Base-by-base conservation (phyloP, 2,113 vertebrate genomes). In the Xiphorhynchus elegans region DNA sequence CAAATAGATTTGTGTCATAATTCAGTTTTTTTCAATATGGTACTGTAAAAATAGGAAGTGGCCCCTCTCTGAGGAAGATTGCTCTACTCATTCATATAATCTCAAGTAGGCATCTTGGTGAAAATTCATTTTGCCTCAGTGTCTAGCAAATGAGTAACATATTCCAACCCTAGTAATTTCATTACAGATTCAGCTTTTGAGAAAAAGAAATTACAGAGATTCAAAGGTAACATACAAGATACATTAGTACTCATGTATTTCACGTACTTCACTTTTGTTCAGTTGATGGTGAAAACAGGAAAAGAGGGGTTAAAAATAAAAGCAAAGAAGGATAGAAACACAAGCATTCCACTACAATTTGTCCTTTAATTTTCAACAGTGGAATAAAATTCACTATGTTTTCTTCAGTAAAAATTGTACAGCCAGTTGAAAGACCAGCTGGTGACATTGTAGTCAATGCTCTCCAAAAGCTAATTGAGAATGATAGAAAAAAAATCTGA, bases 361-460 rank as follows among this genome's bases (percentile, higher is more conserved):
- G 1, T 95, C 23, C 33, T 93, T 94, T 89, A 53, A 35, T 80
- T 94, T 95, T 93, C 90, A 94, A 88, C 23, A 91, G 26, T 92
- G 52, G 69, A 94, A 87, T 58, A 90, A 95, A 95, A 89, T 42
- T 23, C 29, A 58, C 79, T 89, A 35, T 58, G 33, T 89, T 97
- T 96, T 90, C 58, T 72, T 97, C 78, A 81, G 70, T 73, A 81
- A 96, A 95, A 94, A 80, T 49, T 66, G 40, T 93, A 62, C 47
- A 93, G 74, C 89, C 92, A 39, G n/a, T 90, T 82, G 73, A 96
- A 97, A 95, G 80, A 97, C 49, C 97, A 98, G 96, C 94, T 97
- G 97, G 91, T 96, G 82, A 95, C 88, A 95, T 62, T 94, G 84
- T 91, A 92, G 81, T 90, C 88, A 92, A 18, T 58, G 69, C 33